phyloP scores from a whole-genome alignment of 2,888 invertebrate genomes.

The Scaptomyza flava region DNA sequence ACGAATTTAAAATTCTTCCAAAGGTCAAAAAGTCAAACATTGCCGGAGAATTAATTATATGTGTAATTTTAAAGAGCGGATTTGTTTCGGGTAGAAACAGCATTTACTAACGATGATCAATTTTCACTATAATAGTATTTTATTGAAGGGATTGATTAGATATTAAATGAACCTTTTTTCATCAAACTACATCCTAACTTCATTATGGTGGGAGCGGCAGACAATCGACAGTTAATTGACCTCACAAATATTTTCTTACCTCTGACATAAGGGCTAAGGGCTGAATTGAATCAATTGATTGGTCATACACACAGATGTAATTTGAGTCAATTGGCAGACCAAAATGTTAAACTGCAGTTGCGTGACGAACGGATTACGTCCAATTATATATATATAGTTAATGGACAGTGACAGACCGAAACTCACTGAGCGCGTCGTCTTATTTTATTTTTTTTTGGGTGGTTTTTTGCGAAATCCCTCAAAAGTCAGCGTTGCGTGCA shows the following conservation, averaged over 20 bases:
- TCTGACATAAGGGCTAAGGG: constrained; percentile 1
- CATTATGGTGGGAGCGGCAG: not conserved
- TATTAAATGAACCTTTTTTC: not conserved
- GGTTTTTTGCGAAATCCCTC: constrained; percentile 49
- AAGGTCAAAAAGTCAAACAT: too few species aligned
- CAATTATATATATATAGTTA: constrained; percentile 10
- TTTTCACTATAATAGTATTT: too few species aligned
- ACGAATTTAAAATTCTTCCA: too few species aligned
- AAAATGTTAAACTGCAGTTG: constrained; percentile 10
- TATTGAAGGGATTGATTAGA: not conserved
- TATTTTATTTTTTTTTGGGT: not conserved
- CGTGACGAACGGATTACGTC: constrained; percentile 57
- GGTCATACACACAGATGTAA: not conserved
- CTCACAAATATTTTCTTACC: not conserved
- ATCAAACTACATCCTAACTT: not conserved
- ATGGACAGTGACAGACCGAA: constrained; percentile 24
- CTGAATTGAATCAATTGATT: not conserved
- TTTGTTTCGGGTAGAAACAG: too few species aligned
- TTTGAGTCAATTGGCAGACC: constrained; percentile 11
- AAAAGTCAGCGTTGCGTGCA: constrained; percentile 61
- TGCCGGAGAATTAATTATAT: too few species aligned
- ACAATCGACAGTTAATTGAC: not conserved
- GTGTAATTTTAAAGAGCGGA: too few species aligned
- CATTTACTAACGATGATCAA: too few species aligned
- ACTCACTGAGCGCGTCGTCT: constrained; percentile 47